Conservation (phyloP, 2,888 invertebrate species). For the Automeris io region DNA sequence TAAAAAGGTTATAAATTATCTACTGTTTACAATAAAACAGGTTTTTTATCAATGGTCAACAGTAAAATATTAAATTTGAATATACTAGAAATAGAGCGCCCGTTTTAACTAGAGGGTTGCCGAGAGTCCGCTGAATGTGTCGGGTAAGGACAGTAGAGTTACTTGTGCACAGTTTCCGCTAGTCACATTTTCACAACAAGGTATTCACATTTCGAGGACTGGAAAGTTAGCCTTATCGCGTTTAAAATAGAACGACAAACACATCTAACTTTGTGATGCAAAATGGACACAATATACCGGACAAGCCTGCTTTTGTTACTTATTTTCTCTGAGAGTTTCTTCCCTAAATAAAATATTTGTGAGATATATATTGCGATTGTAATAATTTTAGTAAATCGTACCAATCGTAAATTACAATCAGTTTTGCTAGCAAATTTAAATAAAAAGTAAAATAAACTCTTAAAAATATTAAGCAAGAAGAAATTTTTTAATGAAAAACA, state of each 20-base stretch:
- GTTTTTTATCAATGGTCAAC: not conserved
- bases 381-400: too few species aligned
- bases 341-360: too few species aligned
- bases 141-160: slow-evolving; percentile 60
- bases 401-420: too few species aligned
- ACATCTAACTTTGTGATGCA: slow-evolving; percentile 74
- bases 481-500: too few species aligned
- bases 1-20: too few species aligned
- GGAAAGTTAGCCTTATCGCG: slow-evolving; percentile 74
- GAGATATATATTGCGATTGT: too few species aligned
- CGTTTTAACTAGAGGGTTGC: slow-evolving; percentile 6
- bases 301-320: slow-evolving; percentile 32
- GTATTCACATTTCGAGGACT: slow-evolving; percentile 76
- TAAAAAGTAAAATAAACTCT: too few species aligned
- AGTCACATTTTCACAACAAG: slow-evolving; percentile 77
- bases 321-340: slow-evolving; percentile 29
- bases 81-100: not conserved
- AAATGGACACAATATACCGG: slow-evolving; percentile 57
- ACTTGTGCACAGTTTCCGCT: slow-evolving; percentile 74
- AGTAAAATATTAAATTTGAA: not conserved
- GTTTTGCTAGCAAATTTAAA: too few species aligned
- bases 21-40: too few species aligned
- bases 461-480: too few species aligned
- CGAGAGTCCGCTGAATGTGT: slow-evolving; percentile 32
- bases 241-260: slow-evolving; percentile 74